These are phyloP conservation scores for Leucopternis melanops DNA, from an alignment of 2,113 vertebrate genomes.

Conservation along the genomic window DNA sequence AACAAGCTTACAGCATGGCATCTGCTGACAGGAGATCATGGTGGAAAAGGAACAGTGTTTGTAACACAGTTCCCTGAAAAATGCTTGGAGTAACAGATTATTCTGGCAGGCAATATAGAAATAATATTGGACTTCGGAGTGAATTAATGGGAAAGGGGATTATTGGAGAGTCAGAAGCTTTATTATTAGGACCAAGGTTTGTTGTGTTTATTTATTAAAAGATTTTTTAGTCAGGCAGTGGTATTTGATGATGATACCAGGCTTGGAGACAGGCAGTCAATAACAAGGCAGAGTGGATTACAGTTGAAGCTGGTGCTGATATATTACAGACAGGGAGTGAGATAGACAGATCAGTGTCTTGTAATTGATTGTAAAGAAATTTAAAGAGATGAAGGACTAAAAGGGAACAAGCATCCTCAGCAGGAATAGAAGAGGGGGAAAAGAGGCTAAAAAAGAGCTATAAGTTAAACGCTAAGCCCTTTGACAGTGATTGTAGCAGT, in stretches of 20 bases:
- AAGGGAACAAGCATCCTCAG: not conserved
- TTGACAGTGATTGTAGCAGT: not conserved
- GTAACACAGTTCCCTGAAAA: not conserved
- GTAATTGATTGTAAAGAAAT: slow-evolving; percentile 53
- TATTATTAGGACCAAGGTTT: slow-evolving; percentile 18
- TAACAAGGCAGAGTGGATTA: slow-evolving; percentile 50
- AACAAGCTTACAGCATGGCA: not conserved
- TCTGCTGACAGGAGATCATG: not conserved
- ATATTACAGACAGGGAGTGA: not conserved
- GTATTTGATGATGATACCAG: slow-evolving; percentile 19
- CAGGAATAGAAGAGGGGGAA: not conserved
- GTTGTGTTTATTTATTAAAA: slow-evolving; percentile 41
- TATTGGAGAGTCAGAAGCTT: not conserved
- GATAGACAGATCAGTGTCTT: slow-evolving; percentile 36
- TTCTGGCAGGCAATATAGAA: not conserved
- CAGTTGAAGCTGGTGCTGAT: slow-evolving; percentile 28
- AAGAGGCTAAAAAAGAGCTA: not conserved
- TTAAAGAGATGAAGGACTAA: slow-evolving; percentile 8
- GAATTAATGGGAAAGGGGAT: not conserved
- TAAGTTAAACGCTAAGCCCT: not conserved
- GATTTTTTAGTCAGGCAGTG: not conserved
- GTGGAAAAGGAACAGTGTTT: not conserved
- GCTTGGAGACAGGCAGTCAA: slow-evolving; percentile 25
- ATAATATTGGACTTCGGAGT: not conserved
- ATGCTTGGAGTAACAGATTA: not conserved